Conservation (phyloP, 2,113 vertebrate species). For the Phalacrocorax brasilianus region DNA sequence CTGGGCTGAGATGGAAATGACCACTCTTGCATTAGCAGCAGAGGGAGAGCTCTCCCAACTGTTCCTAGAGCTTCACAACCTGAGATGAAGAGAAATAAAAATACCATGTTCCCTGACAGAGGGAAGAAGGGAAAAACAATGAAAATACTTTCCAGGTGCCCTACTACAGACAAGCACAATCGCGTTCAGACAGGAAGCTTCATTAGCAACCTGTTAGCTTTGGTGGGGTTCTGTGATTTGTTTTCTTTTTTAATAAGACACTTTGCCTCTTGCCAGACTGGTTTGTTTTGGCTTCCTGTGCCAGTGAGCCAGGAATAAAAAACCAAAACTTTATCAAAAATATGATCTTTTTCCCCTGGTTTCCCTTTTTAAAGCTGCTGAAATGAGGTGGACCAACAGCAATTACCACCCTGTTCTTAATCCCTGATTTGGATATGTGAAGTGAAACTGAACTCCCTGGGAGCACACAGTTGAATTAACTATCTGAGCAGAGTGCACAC, state of each 20-base stretch:
- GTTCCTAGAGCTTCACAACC: not conserved
- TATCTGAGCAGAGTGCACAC: not conserved
- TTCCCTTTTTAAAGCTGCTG: not conserved
- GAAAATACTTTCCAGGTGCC: not conserved
- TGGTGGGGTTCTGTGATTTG: not conserved
- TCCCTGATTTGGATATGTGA: not conserved
- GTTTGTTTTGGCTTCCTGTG: constrained; percentile 51
- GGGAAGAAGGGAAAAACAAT: not conserved
- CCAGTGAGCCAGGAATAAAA: not conserved
- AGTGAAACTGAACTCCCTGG: not conserved
- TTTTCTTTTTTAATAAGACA: not conserved
- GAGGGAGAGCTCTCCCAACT: not conserved
- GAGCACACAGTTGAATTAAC: not conserved
- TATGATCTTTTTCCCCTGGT: not conserved
- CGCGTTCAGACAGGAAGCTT: not conserved
- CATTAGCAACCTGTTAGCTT: not conserved
- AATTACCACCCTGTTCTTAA: not conserved
- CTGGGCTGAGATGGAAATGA: not conserved
- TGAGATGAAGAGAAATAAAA: not conserved
- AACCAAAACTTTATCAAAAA: not conserved
- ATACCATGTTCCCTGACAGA: not conserved
- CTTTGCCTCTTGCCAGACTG: constrained; percentile 30
- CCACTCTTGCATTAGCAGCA: not conserved
- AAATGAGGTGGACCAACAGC: not conserved
- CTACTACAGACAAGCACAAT: not conserved